phyloP scores from a whole-genome alignment of 2,888 invertebrate species.

The Muscina levida region DNA sequence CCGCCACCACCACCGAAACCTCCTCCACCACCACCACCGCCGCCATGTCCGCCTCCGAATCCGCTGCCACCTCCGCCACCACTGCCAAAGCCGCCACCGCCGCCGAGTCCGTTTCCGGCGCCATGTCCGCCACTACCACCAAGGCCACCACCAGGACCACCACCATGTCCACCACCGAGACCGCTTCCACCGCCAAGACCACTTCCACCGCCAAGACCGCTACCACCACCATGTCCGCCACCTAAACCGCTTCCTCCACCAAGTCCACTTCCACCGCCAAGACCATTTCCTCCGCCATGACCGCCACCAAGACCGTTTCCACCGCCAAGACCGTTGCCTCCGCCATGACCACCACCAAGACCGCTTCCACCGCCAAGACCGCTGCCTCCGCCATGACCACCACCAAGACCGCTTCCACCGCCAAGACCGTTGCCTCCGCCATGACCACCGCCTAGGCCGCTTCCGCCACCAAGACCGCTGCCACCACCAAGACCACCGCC shows the following conservation, averaged over 20 bases:
- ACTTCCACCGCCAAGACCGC: slow-evolving; percentile 7
- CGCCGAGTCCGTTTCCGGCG: not conserved
- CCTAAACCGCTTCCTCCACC: slow-evolving; percentile 45
- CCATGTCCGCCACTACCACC: slow-evolving; percentile 4
- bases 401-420: slow-evolving; percentile 21
- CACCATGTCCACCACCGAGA: slow-evolving; percentile 12
- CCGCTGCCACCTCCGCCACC: slow-evolving; percentile 27
- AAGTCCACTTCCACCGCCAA: not conserved
- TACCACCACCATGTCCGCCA: slow-evolving; percentile 5
- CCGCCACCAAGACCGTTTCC: slow-evolving; percentile 41
- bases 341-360: slow-evolving; percentile 20
- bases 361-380: slow-evolving; percentile 38
- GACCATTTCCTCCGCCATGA: slow-evolving; percentile 22
- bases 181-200: slow-evolving; percentile 25
- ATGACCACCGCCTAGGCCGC: not conserved
- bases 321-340: slow-evolving; percentile 24
- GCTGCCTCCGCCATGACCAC: slow-evolving; percentile 27
- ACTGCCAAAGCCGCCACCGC: not conserved
- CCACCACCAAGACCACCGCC: slow-evolving; percentile 14
- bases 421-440: slow-evolving; percentile 27
- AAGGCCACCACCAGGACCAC: not conserved
- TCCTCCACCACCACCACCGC: slow-evolving; percentile 36
- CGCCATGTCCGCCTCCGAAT: slow-evolving; percentile 10
- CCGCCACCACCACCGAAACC: slow-evolving; percentile 41
- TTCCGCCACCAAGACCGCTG: slow-evolving; percentile 2